These are phyloP conservation scores for Motacilla tschutschensis DNA, from an alignment of 2,113 vertebrate genomes.

Conservation along the genomic window DNA sequence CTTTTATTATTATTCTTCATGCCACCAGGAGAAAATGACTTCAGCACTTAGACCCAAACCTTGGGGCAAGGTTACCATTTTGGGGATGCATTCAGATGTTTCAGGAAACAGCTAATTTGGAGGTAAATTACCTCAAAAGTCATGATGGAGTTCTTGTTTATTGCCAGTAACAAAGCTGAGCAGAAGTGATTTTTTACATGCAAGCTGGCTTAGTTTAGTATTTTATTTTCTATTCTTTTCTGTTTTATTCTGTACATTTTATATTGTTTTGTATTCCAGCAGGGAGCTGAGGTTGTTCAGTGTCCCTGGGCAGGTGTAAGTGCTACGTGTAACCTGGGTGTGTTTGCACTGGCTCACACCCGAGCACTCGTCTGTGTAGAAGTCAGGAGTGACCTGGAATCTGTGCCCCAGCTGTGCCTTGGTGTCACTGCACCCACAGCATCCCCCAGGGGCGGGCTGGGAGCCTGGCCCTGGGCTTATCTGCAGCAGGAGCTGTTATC, in stretches of 20 bases:
- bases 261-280: background rate
- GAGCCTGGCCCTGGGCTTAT: background rate
- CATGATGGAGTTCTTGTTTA: background rate
- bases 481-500: background rate
- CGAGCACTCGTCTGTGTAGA: rapidly evolving
- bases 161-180: background rate
- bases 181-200: background rate
- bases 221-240: background rate
- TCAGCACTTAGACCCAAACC: background rate
- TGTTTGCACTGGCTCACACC: background rate
- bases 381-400: background rate
- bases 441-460: rapidly evolving
- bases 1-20: background rate
- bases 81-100: rapidly evolving
- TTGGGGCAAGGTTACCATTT: background rate
- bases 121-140: background rate
- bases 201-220: background rate
- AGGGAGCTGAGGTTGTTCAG: background rate
- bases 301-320: background rate
- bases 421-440: background rate
- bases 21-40: background rate
- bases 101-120: background rate
- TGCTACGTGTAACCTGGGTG: background rate
- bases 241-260: background rate
- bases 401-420: background rate